A percentile compares a stretch with the other conserved stretches of the same genome.
Conservation (phyloP, 2,797 vertebrate genomes). For the Trematomus bernacchii region DNA sequence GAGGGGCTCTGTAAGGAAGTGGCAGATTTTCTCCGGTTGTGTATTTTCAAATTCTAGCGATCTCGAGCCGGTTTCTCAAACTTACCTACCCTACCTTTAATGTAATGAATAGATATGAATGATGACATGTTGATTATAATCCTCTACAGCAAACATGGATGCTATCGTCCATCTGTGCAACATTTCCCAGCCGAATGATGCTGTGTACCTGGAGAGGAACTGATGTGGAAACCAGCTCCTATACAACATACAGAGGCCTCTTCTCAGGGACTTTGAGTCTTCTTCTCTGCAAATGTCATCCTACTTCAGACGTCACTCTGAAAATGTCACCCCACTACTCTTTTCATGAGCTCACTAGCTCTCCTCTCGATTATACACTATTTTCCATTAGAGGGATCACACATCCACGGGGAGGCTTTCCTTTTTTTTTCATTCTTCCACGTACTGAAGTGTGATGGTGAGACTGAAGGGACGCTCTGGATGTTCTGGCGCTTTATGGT, state of each 20-base stretch:
- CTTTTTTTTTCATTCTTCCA: background rate
- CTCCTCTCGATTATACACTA: conserved; percentile 64
- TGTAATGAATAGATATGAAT: no score
- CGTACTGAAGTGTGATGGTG: conserved; percentile 45
- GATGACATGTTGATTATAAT: conserved; percentile 4
- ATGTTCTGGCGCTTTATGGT: conserved; percentile 42
- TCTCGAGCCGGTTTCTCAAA: no score
- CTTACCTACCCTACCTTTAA: no score
- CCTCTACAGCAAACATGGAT: background rate
- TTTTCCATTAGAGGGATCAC: conserved; percentile 69
- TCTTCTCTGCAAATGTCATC: conserved; percentile 77
- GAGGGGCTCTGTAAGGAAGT: no score
- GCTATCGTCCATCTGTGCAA: conserved; percentile 34
- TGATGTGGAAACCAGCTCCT: conserved; percentile 36
- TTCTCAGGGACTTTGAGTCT: conserved; percentile 46
- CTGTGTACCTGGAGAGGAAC: conserved; percentile 50
- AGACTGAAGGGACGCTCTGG: conserved; percentile 43
- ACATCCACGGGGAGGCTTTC: conserved; percentile 40
- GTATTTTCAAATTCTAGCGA: no score
- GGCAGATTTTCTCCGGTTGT: no score
- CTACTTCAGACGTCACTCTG: conserved; percentile 72
- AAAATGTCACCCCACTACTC: conserved; percentile 73
- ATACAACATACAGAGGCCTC: conserved; percentile 25
- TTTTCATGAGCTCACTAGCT: conserved; percentile 74
- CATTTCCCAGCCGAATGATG: conserved; percentile 9